Conservation (phyloP, 1,140 invertebrate species). For the Drosophila suzukii region DNA sequence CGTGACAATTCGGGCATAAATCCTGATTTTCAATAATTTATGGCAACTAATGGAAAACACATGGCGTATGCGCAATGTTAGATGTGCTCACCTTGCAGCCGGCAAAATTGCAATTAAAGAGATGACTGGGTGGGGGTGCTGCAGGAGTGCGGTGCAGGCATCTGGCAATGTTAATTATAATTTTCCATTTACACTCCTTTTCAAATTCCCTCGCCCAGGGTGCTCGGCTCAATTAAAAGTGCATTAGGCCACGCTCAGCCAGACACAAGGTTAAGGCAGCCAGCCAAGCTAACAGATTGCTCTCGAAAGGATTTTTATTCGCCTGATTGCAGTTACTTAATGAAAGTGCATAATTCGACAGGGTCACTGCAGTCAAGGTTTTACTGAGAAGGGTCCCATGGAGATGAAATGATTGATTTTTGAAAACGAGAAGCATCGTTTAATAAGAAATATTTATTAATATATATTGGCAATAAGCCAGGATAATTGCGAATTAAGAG, state of each 20-base stretch:
- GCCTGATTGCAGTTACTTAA: constrained; percentile 78
- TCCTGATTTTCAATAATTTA: constrained; percentile 77
- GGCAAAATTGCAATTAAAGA: constrained; percentile 44
- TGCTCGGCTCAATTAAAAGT: constrained; percentile 74
- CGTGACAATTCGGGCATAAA: constrained; percentile 75
- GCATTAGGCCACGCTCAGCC: constrained; percentile 66
- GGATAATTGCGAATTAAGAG: neutral
- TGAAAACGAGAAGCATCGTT: neutral
- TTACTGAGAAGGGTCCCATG: constrained; percentile 3
- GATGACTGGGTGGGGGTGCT: constrained; percentile 1
- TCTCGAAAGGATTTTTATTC: constrained; percentile 61
- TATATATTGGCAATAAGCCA: neutral
- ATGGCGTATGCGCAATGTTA: constrained; percentile 67
- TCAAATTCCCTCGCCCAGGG: constrained; percentile 44
- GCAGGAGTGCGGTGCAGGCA: constrained; percentile 15
- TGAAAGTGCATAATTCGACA: constrained; percentile 71
- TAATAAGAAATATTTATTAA: neutral
- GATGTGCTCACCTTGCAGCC: constrained; percentile 21
- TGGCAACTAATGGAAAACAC: constrained; percentile 70
- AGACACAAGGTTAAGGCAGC: constrained; percentile 65
- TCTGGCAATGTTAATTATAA: constrained; percentile 78
- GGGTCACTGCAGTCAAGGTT: constrained; percentile 40
- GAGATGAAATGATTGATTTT: constrained; percentile 1
- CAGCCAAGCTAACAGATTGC: constrained; percentile 51
- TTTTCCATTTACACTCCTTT: constrained; percentile 66